A percentile compares a stretch with the other conserved stretches of the same genome.
Conservation (phyloP, 2,888 invertebrate species). For the Drosophila histrio region DNA sequence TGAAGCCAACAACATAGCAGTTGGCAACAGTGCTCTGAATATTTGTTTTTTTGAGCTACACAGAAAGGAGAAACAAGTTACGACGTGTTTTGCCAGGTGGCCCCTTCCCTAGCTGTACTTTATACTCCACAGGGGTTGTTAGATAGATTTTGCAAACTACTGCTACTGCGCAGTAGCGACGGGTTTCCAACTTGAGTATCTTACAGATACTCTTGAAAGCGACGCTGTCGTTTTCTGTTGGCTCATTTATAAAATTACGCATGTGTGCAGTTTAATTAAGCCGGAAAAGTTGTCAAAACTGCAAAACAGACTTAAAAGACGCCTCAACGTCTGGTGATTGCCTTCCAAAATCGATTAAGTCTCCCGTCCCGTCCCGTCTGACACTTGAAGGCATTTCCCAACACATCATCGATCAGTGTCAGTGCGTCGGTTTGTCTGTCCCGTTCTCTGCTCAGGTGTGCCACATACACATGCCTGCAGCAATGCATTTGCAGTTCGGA, state of each 20-base stretch:
- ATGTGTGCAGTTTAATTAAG: slow-evolving; percentile 43
- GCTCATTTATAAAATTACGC: slow-evolving; percentile 19
- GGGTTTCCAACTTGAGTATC: slow-evolving; percentile 43
- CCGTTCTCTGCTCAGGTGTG: slow-evolving; percentile 53
- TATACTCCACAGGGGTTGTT: slow-evolving; percentile 49
- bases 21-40: slow-evolving; percentile 58
- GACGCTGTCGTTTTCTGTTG: neutral
- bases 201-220: slow-evolving; percentile 14
- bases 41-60: neutral
- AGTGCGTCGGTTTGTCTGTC: slow-evolving; percentile 28
- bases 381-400: slow-evolving; percentile 31
- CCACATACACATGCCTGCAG: slow-evolving; percentile 15
- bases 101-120: neutral
- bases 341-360: slow-evolving; percentile 35
- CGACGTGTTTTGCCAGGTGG: slow-evolving; percentile 58
- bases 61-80: slow-evolving; percentile 48
- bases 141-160: slow-evolving; percentile 23
- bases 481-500: slow-evolving; percentile 5
- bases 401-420: slow-evolving; percentile 68
- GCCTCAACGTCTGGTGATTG: slow-evolving; percentile 38
- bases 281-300: slow-evolving; percentile 51
- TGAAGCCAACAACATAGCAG: slow-evolving; percentile 20
- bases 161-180: slow-evolving; percentile 64
- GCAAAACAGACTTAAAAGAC: slow-evolving; percentile 12
- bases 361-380: neutral